Base-by-base conservation (phyloP, 2,888 invertebrate species). In the Microctonus aethiopoides region DNA sequence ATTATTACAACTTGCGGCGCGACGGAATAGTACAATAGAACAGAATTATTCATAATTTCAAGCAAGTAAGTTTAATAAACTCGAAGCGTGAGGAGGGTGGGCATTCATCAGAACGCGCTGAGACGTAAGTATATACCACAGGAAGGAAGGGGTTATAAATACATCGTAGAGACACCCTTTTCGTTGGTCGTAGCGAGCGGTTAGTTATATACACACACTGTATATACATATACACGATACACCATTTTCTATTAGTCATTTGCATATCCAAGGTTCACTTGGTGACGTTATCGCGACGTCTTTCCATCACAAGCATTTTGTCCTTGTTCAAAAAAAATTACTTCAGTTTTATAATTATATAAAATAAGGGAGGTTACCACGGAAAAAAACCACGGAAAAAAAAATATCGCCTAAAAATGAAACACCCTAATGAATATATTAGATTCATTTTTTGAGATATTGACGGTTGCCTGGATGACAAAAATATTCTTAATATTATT, bases 111-210 rank as follows among this genome's bases (percentile, higher is more conserved):
- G 78, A 73, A 77, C 72, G 77, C 70, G 77, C 71, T 74, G 77
- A 73, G 74, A 73, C 78, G 76, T n/a, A n/a, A n/a, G n/a, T n/a
- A n/a, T 78, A 74, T 72, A 76, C 72, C 68, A 70, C 67, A 66
- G 72, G 80, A 84, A 83, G 83, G 80, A 80, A 80, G 79, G 78
- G 77, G 81, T 80, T 82, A 84, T 84, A 84, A 84, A 84, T 84
- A 84, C 81, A 78, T 82, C 81, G 80, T 78, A 78, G 81, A 81
- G 81, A 81, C 80, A 80, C 79, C 79, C 77, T 77, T 68, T 75
- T 76, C 72, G 69, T 65, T 61, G 34, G 69, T 51, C 62, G 70
- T 62, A 46, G 24, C 57, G 67, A 75, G 78, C 79, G 77, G 77
- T 83, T 82, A 78, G 80, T 81, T 82, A 82, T 81, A 77, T 75